Conservation (phyloP, 2,113 vertebrate genomes). For the Anhinga anhinga region DNA sequence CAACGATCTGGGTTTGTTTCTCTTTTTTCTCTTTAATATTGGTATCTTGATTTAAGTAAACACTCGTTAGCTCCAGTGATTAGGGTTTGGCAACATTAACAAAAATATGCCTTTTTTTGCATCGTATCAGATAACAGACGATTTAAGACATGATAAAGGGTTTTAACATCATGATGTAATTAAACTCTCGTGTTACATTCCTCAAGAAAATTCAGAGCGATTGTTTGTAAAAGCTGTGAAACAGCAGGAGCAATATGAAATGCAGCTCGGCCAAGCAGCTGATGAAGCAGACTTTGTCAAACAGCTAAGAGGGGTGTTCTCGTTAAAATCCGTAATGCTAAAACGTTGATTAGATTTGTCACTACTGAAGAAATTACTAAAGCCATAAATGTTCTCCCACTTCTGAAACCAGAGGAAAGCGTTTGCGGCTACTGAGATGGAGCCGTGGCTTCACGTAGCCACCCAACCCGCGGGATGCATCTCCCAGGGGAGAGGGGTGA, state of each 20-base stretch:
- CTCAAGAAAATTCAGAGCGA: background rate
- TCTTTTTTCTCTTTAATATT: background rate
- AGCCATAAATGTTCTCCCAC: background rate
- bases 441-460: background rate
- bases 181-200: background rate
- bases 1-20: background rate
- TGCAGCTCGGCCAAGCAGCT: background rate
- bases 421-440: background rate
- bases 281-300: background rate
- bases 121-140: background rate
- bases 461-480: accelerated
- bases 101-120: background rate
- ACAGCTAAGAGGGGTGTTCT: background rate
- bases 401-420: background rate
- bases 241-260: background rate
- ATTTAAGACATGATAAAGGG: background rate
- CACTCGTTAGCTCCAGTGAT: background rate
- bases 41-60: background rate
- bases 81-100: background rate
- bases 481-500: background rate
- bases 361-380: background rate
- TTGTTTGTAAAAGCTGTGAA: background rate
- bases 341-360: background rate
- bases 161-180: background rate
- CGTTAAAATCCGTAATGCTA: accelerated